Evolutionary conservation across 2,888 invertebrate species (phyloP).

Genomic region (Cinara cedri): DNA sequence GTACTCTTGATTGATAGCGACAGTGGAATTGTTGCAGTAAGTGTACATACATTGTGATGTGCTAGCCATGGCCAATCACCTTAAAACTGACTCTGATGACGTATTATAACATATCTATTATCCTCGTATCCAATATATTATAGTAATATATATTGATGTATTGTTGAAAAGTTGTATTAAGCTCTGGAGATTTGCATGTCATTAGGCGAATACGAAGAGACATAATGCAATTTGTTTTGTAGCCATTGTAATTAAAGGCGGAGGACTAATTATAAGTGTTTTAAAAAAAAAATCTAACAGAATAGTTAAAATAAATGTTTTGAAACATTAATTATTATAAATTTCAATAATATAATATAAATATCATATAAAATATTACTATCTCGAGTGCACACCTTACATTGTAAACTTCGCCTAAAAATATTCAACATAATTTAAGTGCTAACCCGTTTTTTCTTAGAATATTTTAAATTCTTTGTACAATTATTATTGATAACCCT

Average conservation of each 20-base stretch:
- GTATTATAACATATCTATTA: constrained; percentile 16
- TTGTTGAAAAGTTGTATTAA: background rate
- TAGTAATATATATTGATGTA: background rate
- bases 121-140: constrained; percentile 18
- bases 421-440: background rate
- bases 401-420: too few species aligned
- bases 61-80: constrained; percentile 24
- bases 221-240: too few species aligned
- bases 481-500: background rate
- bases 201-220: background rate
- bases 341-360: too few species aligned
- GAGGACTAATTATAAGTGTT: too few species aligned
- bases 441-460: too few species aligned
- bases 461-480: background rate
- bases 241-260: too few species aligned
- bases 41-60: constrained; percentile 13
- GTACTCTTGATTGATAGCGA: constrained; percentile 24
- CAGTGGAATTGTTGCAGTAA: background rate
- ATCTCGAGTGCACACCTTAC: too few species aligned
- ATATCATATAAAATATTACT: too few species aligned
- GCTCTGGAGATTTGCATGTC: background rate
- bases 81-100: constrained; percentile 8
- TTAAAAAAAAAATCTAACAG: background rate
- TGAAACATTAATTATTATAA: background rate
- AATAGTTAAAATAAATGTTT: background rate